phyloP scores from a whole-genome alignment of 2,113 vertebrate genomes.

The Macrotis lagotis region DNA sequence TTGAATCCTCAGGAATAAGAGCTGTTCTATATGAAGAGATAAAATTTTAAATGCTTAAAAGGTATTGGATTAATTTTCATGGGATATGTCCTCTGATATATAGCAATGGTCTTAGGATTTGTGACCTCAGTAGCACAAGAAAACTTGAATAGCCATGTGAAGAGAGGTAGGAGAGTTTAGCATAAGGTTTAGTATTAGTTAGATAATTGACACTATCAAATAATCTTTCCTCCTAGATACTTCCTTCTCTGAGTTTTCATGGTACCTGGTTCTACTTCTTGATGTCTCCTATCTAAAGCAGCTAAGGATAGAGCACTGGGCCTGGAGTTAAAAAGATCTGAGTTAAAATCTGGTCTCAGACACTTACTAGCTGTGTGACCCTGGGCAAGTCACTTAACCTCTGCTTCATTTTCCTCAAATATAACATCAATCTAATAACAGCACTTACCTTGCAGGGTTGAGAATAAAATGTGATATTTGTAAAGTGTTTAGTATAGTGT shows the following conservation, averaged over 20 bases:
- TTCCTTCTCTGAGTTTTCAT: background rate
- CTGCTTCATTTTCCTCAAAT: background rate
- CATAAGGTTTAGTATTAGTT: no score
- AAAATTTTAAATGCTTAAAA: background rate
- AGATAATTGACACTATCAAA: background rate
- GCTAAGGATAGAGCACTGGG: background rate
- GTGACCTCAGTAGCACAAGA: slow-evolving; percentile 7
- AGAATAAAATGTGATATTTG: background rate
- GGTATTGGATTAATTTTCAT: background rate
- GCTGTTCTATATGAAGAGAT: background rate
- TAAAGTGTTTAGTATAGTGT: background rate
- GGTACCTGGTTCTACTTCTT: background rate
- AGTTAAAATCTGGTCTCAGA: no score
- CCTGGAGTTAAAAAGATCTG: no score
- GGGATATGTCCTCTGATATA: background rate
- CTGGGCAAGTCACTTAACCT: no score
- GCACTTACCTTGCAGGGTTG: background rate
- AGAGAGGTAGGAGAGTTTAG: background rate
- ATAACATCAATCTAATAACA: background rate
- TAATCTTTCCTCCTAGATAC: background rate
- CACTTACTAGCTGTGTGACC: no score
- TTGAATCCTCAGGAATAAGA: background rate
- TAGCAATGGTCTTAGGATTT: background rate
- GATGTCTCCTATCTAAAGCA: background rate
- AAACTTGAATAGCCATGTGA: background rate